Evolutionary conservation across 2,113 vertebrate genomes (phyloP).

Genomic region (Ictalurus punctatus): DNA sequence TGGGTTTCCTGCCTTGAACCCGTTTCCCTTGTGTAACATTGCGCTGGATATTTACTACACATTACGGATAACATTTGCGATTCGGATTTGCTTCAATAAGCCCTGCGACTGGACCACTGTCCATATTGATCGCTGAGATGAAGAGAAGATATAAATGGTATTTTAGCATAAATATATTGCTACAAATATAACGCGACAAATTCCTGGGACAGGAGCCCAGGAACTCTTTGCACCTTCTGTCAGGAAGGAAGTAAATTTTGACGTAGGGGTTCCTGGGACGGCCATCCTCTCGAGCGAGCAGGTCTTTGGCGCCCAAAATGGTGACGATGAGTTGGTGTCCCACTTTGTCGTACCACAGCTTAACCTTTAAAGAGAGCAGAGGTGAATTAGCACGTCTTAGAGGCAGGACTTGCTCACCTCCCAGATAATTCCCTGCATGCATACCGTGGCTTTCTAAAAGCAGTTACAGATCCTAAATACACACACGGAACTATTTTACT

Average conservation of each 20-base stretch:
- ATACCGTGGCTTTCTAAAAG: conserved; percentile 27
- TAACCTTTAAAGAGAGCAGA: conserved; percentile 77
- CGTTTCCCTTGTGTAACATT: neutral
- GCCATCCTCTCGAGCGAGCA: conserved; percentile 89
- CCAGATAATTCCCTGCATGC: conserved; percentile 35
- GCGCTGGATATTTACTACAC: neutral
- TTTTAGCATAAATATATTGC: too few relatives aligned
- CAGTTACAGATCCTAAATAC: neutral
- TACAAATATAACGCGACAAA: neutral
- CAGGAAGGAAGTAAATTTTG: conserved; percentile 97
- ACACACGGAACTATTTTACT: neutral
- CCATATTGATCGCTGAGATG: neutral
- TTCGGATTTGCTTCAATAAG: neutral
- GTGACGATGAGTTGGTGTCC: conserved; percentile 97
- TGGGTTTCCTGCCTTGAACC: neutral
- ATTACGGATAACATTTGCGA: neutral
- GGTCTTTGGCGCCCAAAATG: conserved; percentile 95
- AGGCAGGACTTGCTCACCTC: neutral
- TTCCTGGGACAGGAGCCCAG: neutral
- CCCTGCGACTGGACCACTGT: neutral
- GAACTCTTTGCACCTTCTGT: conserved; percentile 84
- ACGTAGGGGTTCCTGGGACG: conserved; percentile 95
- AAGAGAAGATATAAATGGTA: neutral
- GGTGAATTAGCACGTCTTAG: neutral
- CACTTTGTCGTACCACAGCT: conserved; percentile 95